Percentiles rank a stretch among this genome's conserved stretches.
Conservation (phyloP, 1,140 invertebrate genomes). For the Formica selysi region DNA sequence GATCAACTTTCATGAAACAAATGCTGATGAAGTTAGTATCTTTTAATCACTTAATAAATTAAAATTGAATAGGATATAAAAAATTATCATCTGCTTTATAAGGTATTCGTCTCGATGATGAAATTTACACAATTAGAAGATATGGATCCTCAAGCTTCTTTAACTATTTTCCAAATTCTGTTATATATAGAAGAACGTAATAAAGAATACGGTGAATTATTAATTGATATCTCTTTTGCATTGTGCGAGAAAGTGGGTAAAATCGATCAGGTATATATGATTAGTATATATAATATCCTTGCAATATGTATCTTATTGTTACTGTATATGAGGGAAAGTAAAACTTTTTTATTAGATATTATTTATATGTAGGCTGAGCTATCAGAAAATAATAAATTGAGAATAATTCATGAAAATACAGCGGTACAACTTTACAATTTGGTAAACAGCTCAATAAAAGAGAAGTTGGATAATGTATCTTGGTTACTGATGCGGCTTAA, state of each 20-base stretch:
- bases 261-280: conserved; percentile 79
- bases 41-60: conserved; percentile 21
- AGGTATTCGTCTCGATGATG: conserved; percentile 84
- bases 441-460: conserved; percentile 82
- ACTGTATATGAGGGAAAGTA: background rate
- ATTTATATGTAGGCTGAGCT: conserved; percentile 73
- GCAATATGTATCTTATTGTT: conserved; percentile 33
- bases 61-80: background rate
- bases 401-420: conserved; percentile 82
- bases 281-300: background rate
- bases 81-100: conserved; percentile 39
- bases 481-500: conserved; percentile 84
- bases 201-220: conserved; percentile 77
- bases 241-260: conserved; percentile 81
- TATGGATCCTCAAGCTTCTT: conserved; percentile 72
- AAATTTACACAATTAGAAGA: conserved; percentile 78
- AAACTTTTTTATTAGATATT: background rate
- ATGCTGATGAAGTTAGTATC: conserved; percentile 71
- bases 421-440: conserved; percentile 79
- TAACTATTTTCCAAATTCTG: conserved; percentile 79
- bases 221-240: conserved; percentile 83
- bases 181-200: conserved; percentile 80
- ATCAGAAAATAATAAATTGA: conserved; percentile 71
- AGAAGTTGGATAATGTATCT: conserved; percentile 84
- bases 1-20: conserved; percentile 79